Evolutionary conservation across 2,888 invertebrate species (phyloP), one percentile per base, ranked within the genome.

Genomic region (Pinctada fucata): DNA sequence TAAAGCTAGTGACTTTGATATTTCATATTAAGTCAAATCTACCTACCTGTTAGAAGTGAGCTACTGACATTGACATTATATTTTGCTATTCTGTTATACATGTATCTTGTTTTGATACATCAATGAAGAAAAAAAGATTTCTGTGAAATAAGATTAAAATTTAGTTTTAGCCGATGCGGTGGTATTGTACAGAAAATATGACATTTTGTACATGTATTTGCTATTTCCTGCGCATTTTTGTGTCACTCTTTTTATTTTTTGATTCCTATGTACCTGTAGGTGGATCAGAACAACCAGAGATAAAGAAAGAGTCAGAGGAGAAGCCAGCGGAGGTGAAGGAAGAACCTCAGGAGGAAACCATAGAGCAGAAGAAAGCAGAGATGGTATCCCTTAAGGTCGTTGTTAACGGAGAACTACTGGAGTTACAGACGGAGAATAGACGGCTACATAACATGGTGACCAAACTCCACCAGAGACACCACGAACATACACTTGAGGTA

Each of bases 391-490:
- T 90, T 4, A 82, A 82, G 63, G 83, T 97, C 90, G 95, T 95
- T 1, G 95, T 98, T 45, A 95, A 96, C 66, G 95, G 97, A 83
- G 96, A 97, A 47, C 96, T 98, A 90, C 95, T 95, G 75, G 96
- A 97, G 90, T 95, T 98, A 80, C 97, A 97, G 91, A 95, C 95
- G 1, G 99, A 99, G 93, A 99, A 98, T 93, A 94, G 96, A 68
- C 96, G 96, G 84, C 94, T 99, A n/a, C 97, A 98, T 93, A 96
- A 96, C 50, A 94, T 97, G 75, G 97, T 97, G 88, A 97, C 98
- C 2, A 95, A 96, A 3, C 94, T 99, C 65, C 99, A 99, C 90
- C 97, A 98, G 93, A 95, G 96, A 86, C 97, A 98, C 91, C 98
- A 98, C 90, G 96, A 96, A 13, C 97, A 97, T 94, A 97, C 97